Evolutionary conservation across 2,797 vertebrate species (phyloP), one percentile per base, ranked within the genome.

Genomic region (Sylvilagus floridanus): DNA sequence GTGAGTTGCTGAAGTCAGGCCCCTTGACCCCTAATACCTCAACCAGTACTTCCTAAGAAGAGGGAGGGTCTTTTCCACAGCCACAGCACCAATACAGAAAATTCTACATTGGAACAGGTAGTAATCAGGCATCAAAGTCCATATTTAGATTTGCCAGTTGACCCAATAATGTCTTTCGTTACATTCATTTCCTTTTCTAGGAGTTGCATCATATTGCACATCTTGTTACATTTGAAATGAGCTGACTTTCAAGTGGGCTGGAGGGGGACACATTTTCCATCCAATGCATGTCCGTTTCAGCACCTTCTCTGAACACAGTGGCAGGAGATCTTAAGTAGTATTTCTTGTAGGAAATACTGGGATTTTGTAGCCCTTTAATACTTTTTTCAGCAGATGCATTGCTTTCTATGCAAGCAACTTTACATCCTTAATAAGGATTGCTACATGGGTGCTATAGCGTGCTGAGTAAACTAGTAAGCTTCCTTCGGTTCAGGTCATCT

Each of bases 121-220:
- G 89, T 63, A 91, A 79, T 35, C 50, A 93, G 35, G 16, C 71
- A 66, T 83, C 92, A 87, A 92, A 87, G 94, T 95, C 50, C 78
- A 22, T 76, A 22, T 92, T 82, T 86, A 79, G 78, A 78, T 88
- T 90, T 86, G 22, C 50, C 65, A 82, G 0, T 93, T 94, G 52
- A 52, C 69, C 37, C 66, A 72, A n/a, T 93, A 78, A 94, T 86
- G 14, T 90, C 50, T 90, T 91, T 89, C 72, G 76, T 37, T 47
- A 47, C 42, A 47, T 47, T 47, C 42, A 47, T 47, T 72, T 86
- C 73, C 65, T 57, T 24, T 69, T 32, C n/a, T 9, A 75, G 73
- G 50, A 84, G 77, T 82, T 32, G 21, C 73, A 62, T 79, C n/a
- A 4, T 42, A 7, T 69, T 30, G 94, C 35, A 92, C 73, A 84